Evolutionary conservation across 53 echinoderm and acorn worm species (phyloP), one percentile per base, ranked within the genome.

Genomic region (Paracentrotus lividus): DNA sequence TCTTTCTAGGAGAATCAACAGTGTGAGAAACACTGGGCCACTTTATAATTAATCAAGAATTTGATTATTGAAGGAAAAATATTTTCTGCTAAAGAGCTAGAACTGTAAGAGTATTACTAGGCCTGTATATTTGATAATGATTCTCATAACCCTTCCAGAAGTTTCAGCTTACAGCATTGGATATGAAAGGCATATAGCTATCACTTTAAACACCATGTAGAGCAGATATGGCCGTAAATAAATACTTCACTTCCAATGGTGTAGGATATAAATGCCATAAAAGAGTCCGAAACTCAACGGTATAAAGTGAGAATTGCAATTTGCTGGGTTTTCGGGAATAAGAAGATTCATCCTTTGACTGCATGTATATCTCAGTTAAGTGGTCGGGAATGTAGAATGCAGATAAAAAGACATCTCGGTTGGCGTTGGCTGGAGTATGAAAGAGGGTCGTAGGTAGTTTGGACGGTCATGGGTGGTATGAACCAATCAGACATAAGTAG

Each of bases 401-500:
- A 40, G 27, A 64, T n/a, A 29, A 64, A 29, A 64, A 64, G 64
- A 64, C 64, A 64, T 29, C 12, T 64, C 9, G 31, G 31, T 18
- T 10, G 64, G 9, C 10, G 64, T 64, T 29, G n/a, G 64, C 64
- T 0, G n/a, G n/a, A n/a, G 69, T 69, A 69, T 6, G 40, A 72
- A 16, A 40, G 72, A 0, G 16, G 36, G 5, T 36, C 16, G 36
- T 40, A 29, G 7, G 20, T 36, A 38, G 72, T 72, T 72, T 81
- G 47, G 81, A 81, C 40, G 72, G 81, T 81, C 81, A 81, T 26
- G 47, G 81, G 81, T 81, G 45, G 24, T 45, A 26, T 24, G 27
- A 81, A 47, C 49, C 81, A 81, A 81, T 81, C 81, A 81, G 81
- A 45, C 47, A 45, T 10, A 81, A 81, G 81, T 81, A 81, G 81